Percentiles rank a stretch among this genome's conserved stretches.
Conservation (phyloP, 2,113 vertebrate species). For the Lepidothrix coronata region DNA sequence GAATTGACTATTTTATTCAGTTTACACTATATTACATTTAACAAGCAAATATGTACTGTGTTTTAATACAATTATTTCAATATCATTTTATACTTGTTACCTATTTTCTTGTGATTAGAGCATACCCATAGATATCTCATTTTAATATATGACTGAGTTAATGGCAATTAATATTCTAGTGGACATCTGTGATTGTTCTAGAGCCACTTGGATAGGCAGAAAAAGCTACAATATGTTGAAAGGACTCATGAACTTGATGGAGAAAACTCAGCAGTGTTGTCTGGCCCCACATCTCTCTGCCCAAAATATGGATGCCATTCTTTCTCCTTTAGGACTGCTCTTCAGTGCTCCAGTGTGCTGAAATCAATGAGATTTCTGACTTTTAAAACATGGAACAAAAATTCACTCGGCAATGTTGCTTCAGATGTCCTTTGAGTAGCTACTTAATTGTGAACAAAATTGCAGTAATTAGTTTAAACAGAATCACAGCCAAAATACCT, state of each 20-base stretch:
- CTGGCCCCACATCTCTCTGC: neutral
- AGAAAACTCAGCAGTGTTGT: neutral
- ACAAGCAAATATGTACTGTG: neutral
- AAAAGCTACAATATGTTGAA: neutral
- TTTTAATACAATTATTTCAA: neutral
- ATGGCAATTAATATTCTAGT: neutral
- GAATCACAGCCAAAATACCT: neutral
- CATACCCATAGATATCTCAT: neutral
- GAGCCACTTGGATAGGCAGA: neutral
- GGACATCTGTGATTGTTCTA: neutral
- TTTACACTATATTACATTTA: neutral
- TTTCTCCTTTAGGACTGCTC: neutral
- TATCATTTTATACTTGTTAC: neutral
- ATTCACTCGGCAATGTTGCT: rapidly evolving
- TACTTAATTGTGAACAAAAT: neutral
- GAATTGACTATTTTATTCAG: neutral
- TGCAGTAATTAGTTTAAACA: neutral
- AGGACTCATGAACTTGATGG: neutral
- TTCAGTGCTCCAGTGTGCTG: too few species aligned
- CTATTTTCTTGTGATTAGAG: neutral
- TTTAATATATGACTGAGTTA: neutral
- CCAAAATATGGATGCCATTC: neutral
- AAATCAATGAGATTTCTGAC: neutral
- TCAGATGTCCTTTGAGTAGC: neutral
- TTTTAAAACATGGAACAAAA: neutral